phyloP scores from a whole-genome alignment of 1,140 invertebrate species.

The Nebria ingens region DNA sequence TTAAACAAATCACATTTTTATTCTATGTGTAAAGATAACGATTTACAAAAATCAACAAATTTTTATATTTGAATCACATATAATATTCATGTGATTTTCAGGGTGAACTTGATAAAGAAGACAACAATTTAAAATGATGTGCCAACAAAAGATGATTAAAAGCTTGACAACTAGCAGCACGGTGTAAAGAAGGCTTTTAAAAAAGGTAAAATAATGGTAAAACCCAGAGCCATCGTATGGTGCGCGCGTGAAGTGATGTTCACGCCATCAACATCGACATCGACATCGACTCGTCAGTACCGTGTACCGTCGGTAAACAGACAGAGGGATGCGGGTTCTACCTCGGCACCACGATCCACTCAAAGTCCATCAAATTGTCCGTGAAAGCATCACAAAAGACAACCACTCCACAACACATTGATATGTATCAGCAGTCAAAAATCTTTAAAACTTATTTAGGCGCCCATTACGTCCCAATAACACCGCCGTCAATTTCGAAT shows the following conservation, averaged over 20 bases:
- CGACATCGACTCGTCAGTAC: not conserved
- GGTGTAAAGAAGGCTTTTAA: not conserved
- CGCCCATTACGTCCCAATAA: not conserved
- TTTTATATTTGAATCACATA: no score
- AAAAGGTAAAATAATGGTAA: not conserved
- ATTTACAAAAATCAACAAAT: no score
- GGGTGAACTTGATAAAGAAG: no score
- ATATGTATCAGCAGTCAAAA: constrained; percentile 7
- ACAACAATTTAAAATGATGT: no score
- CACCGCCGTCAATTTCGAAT: not conserved
- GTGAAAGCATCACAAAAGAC: constrained; percentile 3
- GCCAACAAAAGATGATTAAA: not conserved
- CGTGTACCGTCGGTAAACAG: not conserved
- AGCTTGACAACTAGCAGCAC: not conserved
- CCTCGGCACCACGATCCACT: not conserved
- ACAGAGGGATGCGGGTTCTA: not conserved
- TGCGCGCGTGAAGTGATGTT: no score
- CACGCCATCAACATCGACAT: no score
- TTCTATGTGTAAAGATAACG: no score
- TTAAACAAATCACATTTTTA: no score
- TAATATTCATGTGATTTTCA: no score
- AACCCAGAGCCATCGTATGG: no score
- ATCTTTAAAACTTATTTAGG: not conserved
- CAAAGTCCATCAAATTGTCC: constrained; percentile 7
- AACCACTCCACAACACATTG: constrained; percentile 4